Conservation (phyloP, 2,797 vertebrate species). For the Poecilia picta region DNA sequence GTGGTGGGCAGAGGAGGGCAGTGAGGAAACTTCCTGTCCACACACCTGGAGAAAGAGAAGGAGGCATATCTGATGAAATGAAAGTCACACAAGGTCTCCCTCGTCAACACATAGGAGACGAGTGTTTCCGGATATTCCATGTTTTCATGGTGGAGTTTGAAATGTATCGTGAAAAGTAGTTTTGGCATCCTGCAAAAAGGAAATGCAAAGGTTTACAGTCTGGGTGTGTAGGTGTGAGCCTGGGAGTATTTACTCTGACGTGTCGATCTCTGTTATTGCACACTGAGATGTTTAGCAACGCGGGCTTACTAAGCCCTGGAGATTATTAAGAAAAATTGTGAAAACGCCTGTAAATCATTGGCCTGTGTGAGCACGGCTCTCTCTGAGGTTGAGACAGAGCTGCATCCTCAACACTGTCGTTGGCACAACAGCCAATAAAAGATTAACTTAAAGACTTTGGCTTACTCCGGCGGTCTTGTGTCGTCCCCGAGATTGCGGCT, state of each 20-base stretch:
- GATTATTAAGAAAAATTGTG: neutral
- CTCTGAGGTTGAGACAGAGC: neutral
- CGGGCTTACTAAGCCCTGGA: neutral
- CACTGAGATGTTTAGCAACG: neutral
- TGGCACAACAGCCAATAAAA: conserved; percentile 23
- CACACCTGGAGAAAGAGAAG: conserved; percentile 80
- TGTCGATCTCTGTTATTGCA: neutral
- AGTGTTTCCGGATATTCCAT: conserved; percentile 29
- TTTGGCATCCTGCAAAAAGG: neutral
- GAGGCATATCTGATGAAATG: conserved; percentile 14
- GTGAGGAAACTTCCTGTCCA: conserved; percentile 88
- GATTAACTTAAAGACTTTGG: conserved; percentile 19
- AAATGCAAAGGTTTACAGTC: neutral
- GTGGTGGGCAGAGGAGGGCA: conserved; percentile 90
- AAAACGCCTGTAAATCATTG: conserved; percentile 46
- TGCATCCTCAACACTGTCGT: conserved; percentile 32
- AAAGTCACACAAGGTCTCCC: conserved; percentile 4
- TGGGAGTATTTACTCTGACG: neutral
- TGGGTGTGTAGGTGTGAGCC: neutral
- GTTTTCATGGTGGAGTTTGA: neutral
- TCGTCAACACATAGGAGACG: neutral
- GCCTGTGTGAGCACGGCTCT: conserved; percentile 8
- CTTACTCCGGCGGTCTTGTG: conserved; percentile 93
- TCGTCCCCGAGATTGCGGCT: conserved; percentile 92
- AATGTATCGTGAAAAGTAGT: conserved; percentile 3